Conservation (phyloP, 2,113 vertebrate genomes). For the Chionodraco myersi region DNA sequence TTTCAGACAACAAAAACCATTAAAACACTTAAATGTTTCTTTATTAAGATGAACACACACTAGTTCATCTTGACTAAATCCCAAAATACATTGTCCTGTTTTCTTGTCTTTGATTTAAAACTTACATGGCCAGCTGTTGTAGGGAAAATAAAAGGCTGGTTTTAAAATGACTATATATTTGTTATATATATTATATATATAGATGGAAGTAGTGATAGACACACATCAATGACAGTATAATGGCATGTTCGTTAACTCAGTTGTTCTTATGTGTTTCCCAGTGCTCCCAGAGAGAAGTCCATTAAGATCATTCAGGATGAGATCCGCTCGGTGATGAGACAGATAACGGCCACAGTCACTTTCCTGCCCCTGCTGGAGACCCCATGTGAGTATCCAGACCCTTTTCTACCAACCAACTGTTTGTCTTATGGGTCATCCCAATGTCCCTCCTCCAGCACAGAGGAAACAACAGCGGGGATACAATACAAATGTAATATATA, state of each 20-base stretch:
- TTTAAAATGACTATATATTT: not conserved
- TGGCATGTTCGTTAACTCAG: not conserved
- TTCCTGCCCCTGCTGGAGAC: slow-evolving; percentile 94
- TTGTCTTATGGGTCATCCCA: not conserved
- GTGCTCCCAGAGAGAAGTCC: slow-evolving; percentile 91
- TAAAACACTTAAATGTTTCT: too few species aligned
- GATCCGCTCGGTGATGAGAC: slow-evolving; percentile 95
- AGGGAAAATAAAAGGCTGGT: not conserved
- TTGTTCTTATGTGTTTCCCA: slow-evolving; percentile 58
- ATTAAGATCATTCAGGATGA: slow-evolving; percentile 96
- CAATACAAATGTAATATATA: too few species aligned
- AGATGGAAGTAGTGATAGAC: not conserved
- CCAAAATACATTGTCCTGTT: too few species aligned
- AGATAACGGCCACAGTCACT: slow-evolving; percentile 95
- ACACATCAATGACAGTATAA: not conserved
- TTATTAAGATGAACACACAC: too few species aligned
- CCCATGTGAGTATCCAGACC: slow-evolving; percentile 87
- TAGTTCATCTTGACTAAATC: too few species aligned
- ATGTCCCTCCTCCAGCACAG: too few species aligned
- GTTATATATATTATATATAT: not conserved
- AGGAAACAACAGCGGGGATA: too few species aligned
- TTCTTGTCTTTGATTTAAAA: too few species aligned
- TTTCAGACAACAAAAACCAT: too few species aligned
- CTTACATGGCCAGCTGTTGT: too few species aligned
- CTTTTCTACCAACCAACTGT: not conserved